Conservation (phyloP, 2,113 vertebrate genomes). For the Sakesphorus luctuosus region DNA sequence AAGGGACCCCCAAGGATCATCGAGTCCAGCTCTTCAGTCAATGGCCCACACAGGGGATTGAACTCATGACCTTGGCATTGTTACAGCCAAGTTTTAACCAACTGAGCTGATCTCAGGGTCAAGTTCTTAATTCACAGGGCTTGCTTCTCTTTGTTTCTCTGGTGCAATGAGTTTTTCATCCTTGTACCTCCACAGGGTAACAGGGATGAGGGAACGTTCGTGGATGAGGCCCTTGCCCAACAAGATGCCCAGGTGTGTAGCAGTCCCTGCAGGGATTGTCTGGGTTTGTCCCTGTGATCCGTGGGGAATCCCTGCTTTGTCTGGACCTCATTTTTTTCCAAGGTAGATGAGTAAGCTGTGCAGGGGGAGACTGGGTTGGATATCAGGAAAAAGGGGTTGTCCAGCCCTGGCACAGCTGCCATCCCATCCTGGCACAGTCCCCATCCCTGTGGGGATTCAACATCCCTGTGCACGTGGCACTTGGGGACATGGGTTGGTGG, state of each 20-base stretch:
- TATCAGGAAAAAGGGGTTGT: not conserved
- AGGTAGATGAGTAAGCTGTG: not conserved
- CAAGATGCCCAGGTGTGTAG: slow-evolving; percentile 88
- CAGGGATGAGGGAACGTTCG: slow-evolving; percentile 80
- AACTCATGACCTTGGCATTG: no score
- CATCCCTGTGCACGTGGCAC: not conserved
- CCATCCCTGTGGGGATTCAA: not conserved
- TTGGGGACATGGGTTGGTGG: not conserved
- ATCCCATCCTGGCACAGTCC: no score
- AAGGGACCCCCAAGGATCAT: no score
- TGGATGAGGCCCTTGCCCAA: slow-evolving; percentile 79
- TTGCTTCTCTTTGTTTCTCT: not conserved
- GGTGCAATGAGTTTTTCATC: not conserved
- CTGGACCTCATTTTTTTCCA: not conserved
- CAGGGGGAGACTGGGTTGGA: not conserved
- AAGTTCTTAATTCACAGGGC: not conserved
- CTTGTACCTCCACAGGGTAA: slow-evolving; percentile 80
- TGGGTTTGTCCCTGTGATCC: not conserved
- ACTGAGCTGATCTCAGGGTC: no score
- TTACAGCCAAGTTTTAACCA: no score
- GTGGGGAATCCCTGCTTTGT: not conserved
- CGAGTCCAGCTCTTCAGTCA: no score
- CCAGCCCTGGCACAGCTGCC: not conserved
- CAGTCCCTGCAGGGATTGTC: not conserved
- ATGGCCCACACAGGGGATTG: no score